phyloP scores from a whole-genome alignment of 2,888 invertebrate genomes.

The Cataglyphis cursor region DNA sequence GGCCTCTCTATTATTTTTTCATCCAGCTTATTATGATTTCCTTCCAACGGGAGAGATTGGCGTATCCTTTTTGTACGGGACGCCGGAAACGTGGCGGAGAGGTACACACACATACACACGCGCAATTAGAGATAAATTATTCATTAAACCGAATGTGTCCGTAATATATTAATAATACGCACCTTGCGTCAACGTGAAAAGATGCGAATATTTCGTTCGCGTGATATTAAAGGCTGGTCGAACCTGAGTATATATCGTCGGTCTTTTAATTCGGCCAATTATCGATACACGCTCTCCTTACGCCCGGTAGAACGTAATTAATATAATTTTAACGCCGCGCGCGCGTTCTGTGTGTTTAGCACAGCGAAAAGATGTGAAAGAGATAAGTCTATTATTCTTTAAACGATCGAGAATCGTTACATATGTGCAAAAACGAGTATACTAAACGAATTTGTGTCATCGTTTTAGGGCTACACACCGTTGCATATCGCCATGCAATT shows the following conservation, averaged over 20 bases:
- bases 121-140: constrained; percentile 51
- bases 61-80: constrained; percentile 40
- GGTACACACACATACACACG: not conserved
- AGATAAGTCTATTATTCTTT: constrained; percentile 10
- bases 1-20: constrained; percentile 56
- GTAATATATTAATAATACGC: constrained; percentile 49
- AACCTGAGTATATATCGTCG: constrained; percentile 1
- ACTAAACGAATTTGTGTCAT: not conserved
- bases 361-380: constrained; percentile 14
- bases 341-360: not conserved
- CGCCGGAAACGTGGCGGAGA: constrained; percentile 47
- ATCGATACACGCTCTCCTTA: constrained; percentile 43
- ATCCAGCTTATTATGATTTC: constrained; percentile 55
- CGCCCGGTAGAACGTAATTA: constrained; percentile 7
- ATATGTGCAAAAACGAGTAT: not conserved
- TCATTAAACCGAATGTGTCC: constrained; percentile 40
- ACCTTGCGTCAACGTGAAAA: constrained; percentile 38
- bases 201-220: constrained; percentile 39
- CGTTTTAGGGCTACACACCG: constrained; percentile 95
- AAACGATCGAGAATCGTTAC: constrained; percentile 13
- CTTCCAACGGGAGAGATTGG: constrained; percentile 38
- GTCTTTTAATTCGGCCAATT: constrained; percentile 49
- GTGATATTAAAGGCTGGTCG: constrained; percentile 44
- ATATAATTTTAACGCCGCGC: constrained; percentile 24
- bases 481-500: constrained; percentile 97